These are phyloP conservation scores for Triplophysa siluroides DNA, from an alignment of 2,113 vertebrate genomes.

Conservation along the genomic window DNA sequence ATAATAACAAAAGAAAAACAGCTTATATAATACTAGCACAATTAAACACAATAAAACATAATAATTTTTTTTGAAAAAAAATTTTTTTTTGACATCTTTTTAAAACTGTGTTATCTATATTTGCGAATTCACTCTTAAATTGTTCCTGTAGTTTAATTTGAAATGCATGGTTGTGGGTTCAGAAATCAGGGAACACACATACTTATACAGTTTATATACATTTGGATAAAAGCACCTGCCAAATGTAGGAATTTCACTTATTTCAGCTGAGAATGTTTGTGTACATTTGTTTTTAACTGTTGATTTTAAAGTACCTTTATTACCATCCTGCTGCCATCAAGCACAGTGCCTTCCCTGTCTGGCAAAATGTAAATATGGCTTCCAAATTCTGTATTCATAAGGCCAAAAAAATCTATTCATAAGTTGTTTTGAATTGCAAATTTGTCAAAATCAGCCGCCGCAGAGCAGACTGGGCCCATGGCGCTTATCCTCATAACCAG, in stretches of 20 bases:
- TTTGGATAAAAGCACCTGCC: too few relatives aligned
- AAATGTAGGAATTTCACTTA: background rate
- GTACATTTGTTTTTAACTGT: background rate
- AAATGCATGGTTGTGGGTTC: too few relatives aligned
- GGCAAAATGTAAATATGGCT: constrained; percentile 30
- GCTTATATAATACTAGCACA: too few relatives aligned
- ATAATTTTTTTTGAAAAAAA: too few relatives aligned
- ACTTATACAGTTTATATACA: too few relatives aligned
- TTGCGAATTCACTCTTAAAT: too few relatives aligned
- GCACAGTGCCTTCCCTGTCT: background rate
- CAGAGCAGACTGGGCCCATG: constrained; percentile 67
- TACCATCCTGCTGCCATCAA: background rate
- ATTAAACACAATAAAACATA: too few relatives aligned
- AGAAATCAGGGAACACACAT: too few relatives aligned
- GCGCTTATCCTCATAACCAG: constrained; percentile 65
- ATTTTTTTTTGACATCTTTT: too few relatives aligned
- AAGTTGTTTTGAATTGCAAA: constrained; percentile 80
- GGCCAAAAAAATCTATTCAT: constrained; percentile 53
- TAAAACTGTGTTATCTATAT: too few relatives aligned
- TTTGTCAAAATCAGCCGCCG: constrained; percentile 68
- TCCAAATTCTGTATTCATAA: constrained; percentile 74
- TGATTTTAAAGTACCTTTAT: background rate
- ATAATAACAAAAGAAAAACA: too few relatives aligned
- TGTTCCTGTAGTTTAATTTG: too few relatives aligned
- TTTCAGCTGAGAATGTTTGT: background rate